Evolutionary conservation across 2,888 invertebrate genomes (phyloP).

Genomic region (Meteorus cinctellus): DNA sequence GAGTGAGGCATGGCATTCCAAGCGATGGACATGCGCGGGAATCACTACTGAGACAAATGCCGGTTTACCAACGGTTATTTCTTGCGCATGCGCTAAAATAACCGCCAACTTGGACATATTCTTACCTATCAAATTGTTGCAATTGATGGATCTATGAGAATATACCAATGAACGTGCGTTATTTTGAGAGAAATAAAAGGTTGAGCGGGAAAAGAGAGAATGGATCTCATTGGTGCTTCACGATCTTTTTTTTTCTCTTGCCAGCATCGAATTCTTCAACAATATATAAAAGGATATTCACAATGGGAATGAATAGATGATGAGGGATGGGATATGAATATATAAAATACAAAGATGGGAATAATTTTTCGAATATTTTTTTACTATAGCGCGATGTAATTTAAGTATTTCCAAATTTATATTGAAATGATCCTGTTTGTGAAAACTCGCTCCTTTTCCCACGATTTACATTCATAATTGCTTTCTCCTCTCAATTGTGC

Average conservation of each 20-base stretch:
- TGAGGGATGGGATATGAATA: too few relatives aligned
- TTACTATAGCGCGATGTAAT: too few relatives aligned
- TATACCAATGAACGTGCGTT: constrained; percentile 11
- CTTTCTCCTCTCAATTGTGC: too few relatives aligned
- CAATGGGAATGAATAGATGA: too few relatives aligned
- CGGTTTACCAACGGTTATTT: constrained; percentile 32
- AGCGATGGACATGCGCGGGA: constrained; percentile 37
- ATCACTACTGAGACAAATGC: constrained; percentile 17
- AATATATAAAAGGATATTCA: constrained; percentile 30
- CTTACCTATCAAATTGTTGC: not conserved
- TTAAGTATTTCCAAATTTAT: too few relatives aligned
- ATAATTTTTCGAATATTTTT: too few relatives aligned
- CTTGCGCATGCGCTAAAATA: constrained; percentile 16
- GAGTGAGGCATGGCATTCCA: constrained; percentile 29
- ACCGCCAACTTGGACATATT: not conserved
- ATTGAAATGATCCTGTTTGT: too few relatives aligned
- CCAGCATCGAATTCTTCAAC: not conserved
- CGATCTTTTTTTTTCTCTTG: not conserved
- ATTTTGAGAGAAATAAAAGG: not conserved
- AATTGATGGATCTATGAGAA: not conserved
- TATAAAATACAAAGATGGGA: too few relatives aligned
- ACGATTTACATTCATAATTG: too few relatives aligned
- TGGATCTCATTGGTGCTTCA: constrained; percentile 52
- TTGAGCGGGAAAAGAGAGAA: constrained; percentile 41
- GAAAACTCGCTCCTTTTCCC: too few relatives aligned